Evolutionary conservation across 2,888 invertebrate genomes (phyloP), one percentile per base, ranked within the genome.

Genomic region (Poecilus cupreus): DNA sequence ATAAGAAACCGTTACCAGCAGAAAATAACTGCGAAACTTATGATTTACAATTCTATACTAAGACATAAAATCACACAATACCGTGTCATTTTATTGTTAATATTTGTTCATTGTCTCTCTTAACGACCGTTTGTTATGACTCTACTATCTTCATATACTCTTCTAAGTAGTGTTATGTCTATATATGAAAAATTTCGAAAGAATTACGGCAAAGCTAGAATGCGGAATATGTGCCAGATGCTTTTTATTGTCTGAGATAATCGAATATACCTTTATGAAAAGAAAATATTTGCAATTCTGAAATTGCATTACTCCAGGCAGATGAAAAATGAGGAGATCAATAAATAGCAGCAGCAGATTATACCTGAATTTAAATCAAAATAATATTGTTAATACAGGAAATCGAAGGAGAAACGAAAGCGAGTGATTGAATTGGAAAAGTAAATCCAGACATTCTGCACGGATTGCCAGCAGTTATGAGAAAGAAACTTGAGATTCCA

Each of bases 71-170:
- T 68, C 32, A 37, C 64, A 68, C 64, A 68, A 37, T 37, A 68
- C 18, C 2, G 51, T 74, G 51, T 51, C 16, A 74, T 74, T 74
- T 74, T 46, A 74, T 74, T 74, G 46, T 74, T 74, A 74, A 46
- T 74, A 49, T 46, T 74, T 51, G 74, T 74, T 26, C 46, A 74
- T 74, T 74, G 74, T 74, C 2, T 46, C 26, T 26, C 13, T 72
- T 72, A 74, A 74, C 18, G 74, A 51, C 64, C 37, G 37, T 16
- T 68, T 68, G 64, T 37, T 68, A 68, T 68, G 13, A 68, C 37
- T 18, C 16, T 18, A 4, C 10, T 18, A n/a, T 32, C 16, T 60
- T 37, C 64, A 68, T 68, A 68, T 32, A 68, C 64, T 18, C 37
- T 60, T 60, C 18, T 10, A 68, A 51, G 51, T 51, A 51, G n/a